Conservation (phyloP, 2,113 vertebrate species). For the Globicephala melas region DNA sequence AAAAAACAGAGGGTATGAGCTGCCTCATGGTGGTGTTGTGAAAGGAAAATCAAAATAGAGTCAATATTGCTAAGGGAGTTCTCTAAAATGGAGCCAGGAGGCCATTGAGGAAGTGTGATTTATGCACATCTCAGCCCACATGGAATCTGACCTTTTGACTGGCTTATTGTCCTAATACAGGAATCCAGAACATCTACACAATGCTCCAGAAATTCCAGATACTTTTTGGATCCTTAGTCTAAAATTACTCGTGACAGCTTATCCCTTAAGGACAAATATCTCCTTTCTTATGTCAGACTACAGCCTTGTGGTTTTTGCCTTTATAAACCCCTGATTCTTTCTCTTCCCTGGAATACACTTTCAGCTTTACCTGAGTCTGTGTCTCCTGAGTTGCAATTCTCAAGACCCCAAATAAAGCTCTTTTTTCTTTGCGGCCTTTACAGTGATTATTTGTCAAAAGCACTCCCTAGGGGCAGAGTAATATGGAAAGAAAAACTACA, state of each 20-base stretch:
- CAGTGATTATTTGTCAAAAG: neutral
- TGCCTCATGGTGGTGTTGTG: too few relatives aligned
- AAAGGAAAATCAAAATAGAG: neutral
- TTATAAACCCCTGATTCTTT: neutral
- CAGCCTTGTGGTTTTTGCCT: neutral
- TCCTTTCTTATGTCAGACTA: neutral
- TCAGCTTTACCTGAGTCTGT: neutral
- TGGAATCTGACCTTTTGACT: neutral
- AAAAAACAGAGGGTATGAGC: neutral
- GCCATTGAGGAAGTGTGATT: neutral
- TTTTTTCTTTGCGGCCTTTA: neutral
- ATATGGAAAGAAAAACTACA: neutral
- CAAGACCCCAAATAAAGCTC: neutral
- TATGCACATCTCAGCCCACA: neutral
- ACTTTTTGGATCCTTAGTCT: neutral
- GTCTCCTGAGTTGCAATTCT: neutral
- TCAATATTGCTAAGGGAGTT: neutral
- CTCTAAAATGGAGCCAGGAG: neutral
- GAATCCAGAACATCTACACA: neutral
- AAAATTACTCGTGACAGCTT: neutral
- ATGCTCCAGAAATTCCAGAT: too few relatives aligned
- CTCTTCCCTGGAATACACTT: neutral
- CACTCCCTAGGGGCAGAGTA: neutral
- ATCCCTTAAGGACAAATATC: neutral
- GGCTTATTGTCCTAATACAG: neutral